Percentiles rank a stretch among this genome's conserved stretches.
These are phyloP conservation scores for Corydoras sp. DNA, from an alignment of 2,113 vertebrate species.

Conservation along the genomic window DNA sequence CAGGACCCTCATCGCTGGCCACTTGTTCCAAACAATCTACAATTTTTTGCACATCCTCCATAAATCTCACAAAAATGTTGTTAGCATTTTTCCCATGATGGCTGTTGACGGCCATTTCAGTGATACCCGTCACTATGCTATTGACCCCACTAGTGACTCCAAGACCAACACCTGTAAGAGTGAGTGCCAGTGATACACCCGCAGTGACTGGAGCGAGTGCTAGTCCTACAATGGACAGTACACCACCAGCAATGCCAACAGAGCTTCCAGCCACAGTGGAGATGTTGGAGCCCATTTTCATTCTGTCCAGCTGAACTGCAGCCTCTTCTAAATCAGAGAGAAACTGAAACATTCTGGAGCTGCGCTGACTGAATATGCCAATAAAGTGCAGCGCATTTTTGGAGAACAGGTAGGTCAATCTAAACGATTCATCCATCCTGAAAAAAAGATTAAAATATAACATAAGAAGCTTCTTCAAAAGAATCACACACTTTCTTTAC, in stretches of 20 bases:
- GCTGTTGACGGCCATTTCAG: slow-evolving; percentile 38
- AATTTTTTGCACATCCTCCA: slow-evolving; percentile 39
- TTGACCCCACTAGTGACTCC: slow-evolving; percentile 46
- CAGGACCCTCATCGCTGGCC: background rate
- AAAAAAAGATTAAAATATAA: background rate
- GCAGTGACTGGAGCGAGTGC: slow-evolving; percentile 49
- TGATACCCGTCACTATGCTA: slow-evolving; percentile 35
- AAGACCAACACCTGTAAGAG: slow-evolving; percentile 42
- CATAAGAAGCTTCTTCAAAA: background rate
- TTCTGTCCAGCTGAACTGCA: slow-evolving; percentile 47
- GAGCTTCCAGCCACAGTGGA: slow-evolving; percentile 48
- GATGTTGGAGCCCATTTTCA: slow-evolving; percentile 46
- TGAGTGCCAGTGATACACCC: slow-evolving; percentile 45
- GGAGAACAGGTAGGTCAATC: slow-evolving; percentile 37
- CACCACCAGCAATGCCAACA: slow-evolving; percentile 40
- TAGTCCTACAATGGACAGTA: slow-evolving; percentile 46
- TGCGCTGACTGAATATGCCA: slow-evolving; percentile 24
- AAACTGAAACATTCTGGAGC: slow-evolving; percentile 43
- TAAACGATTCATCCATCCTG: slow-evolving; percentile 40
- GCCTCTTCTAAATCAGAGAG: slow-evolving; percentile 41
- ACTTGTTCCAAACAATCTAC: slow-evolving; percentile 26
- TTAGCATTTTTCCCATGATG: slow-evolving; percentile 31
- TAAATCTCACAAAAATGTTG: slow-evolving; percentile 27
- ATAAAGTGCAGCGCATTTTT: slow-evolving; percentile 34
- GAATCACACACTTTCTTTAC: too few species aligned